phyloP scores from a whole-genome alignment of 2,797 vertebrate species.

The Simalia tracyae region DNA sequence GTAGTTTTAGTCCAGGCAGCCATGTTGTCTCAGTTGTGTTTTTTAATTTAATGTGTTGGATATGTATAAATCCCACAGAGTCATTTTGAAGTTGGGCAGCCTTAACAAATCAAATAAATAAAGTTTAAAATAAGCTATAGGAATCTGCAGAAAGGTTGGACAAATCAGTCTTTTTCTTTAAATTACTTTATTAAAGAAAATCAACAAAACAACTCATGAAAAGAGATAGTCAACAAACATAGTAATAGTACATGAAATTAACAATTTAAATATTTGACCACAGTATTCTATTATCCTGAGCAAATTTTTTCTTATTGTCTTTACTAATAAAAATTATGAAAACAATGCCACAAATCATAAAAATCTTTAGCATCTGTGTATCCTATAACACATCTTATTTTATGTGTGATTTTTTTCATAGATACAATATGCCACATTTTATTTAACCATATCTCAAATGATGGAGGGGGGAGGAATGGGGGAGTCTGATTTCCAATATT shows the following conservation, averaged over 20 bases:
- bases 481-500: background rate
- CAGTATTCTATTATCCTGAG: background rate
- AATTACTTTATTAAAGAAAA: background rate
- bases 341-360: background rate
- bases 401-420: background rate
- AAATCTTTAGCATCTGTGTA: background rate
- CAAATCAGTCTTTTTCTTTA: background rate
- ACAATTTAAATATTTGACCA: background rate
- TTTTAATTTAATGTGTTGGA: background rate
- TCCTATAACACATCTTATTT: background rate
- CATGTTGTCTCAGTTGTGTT: background rate
- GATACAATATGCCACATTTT: background rate
- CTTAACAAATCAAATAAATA: background rate
- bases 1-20: background rate
- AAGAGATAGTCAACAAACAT: background rate
- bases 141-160: background rate
- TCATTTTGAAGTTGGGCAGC: background rate
- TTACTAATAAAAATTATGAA: background rate
- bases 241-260: background rate
- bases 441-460: background rate
- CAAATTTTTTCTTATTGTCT: background rate
- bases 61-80: background rate
- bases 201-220: background rate
- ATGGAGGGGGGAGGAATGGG: background rate
- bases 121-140: background rate